Base-by-base conservation (phyloP, 2,113 vertebrate species). In the Syngnathus scovelli region DNA sequence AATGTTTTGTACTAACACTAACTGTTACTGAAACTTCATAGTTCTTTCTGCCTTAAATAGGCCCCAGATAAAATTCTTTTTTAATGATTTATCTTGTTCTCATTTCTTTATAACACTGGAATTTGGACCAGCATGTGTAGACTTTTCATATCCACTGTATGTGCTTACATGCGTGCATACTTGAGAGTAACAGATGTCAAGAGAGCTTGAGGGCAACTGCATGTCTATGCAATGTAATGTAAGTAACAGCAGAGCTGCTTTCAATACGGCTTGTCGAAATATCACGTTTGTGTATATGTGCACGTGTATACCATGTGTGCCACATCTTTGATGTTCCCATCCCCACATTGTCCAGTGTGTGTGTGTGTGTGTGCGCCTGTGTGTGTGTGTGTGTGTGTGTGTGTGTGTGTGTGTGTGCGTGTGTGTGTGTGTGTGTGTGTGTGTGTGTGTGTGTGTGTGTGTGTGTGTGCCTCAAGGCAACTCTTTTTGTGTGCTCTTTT, bases 301-400 rank as follows among this genome's bases (percentile, higher is more conserved):
- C 64, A 2, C 66, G 9, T 63, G 58, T 69, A 70, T 69, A 44
- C 41, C 6, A 12, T 44, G 39, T 36, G 72, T 54, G 79, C 60
- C 5, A 61, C 62, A 70, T 65, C 78, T 82, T 79, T 83, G 72
- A 84, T 81, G 80, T 81, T 68, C 23, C 27, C 43, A 66, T 74
- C 64, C 85, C 76, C 75, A 77, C 74, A 86, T 75, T 74, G 71
- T 69, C 72, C 81, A 66, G 15, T 65, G 66, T 67, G 19, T 23
- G 2, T 77, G 46, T 79, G 72, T 33, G 49, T 68, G 69, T 62
- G 2, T 68, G 15, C n/a, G n/a, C n/a, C n/a, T 65, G 66, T 67
- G 19, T 23, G 2, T 77, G 46, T 79, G 72, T 33, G 49, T 68
- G 69, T 62, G 2, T 68, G 7, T 63, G 41, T 43, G 41, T 76